Evolutionary conservation across 2,888 invertebrate genomes (phyloP).

Genomic region (Xanthostigma xanthostigma): DNA sequence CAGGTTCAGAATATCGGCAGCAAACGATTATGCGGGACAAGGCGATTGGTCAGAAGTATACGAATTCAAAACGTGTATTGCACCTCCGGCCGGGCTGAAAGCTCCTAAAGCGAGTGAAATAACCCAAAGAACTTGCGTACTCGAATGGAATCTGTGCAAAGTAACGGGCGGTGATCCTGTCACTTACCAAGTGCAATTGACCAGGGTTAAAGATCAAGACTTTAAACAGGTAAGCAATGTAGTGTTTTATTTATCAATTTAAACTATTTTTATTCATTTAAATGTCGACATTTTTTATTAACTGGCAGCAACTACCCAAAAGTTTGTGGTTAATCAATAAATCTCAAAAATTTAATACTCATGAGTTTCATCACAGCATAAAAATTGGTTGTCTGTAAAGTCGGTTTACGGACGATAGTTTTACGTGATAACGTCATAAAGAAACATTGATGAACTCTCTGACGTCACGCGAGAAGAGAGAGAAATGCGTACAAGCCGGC

Average conservation of each 20-base stretch:
- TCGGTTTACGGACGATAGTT: no score
- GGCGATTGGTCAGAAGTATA: conserved; percentile 61
- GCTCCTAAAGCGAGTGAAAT: conserved; percentile 46
- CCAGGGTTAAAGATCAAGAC: conserved; percentile 41
- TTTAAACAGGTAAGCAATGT: conserved; percentile 40
- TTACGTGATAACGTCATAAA: no score
- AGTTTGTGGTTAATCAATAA: no score
- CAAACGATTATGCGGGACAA: conserved; percentile 67
- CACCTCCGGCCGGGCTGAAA: conserved; percentile 70
- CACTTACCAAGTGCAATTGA: conserved; percentile 59
- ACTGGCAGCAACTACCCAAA: no score
- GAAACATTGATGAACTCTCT: no score
- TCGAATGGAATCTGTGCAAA: conserved; percentile 51
- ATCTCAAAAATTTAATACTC: no score
- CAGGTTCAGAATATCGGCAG: conserved; percentile 72
- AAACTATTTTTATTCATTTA: conserved; percentile 1
- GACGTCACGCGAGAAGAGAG: no score
- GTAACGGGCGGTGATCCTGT: conserved; percentile 46
- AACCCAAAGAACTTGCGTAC: conserved; percentile 35
- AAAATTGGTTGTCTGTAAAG: no score
- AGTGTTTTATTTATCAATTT: neutral
- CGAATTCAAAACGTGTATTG: conserved; percentile 55
- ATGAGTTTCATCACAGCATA: no score
- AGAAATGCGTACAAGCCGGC: no score
- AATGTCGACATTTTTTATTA: neutral